These are phyloP conservation scores for Apistogramma diplotaenia DNA, from an alignment of 2,113 vertebrate species.

Conservation along the genomic window DNA sequence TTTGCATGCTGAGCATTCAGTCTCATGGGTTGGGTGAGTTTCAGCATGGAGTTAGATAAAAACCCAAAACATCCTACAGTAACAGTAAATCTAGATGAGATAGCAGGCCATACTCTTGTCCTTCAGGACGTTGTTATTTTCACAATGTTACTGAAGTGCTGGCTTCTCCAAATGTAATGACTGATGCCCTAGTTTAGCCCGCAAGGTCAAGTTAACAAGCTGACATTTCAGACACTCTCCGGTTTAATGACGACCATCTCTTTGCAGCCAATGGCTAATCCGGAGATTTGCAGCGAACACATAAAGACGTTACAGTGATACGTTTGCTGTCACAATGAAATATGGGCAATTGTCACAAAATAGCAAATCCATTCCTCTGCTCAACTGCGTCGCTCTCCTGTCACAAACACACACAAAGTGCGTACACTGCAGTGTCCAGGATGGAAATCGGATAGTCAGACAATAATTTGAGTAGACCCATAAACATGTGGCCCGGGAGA, in stretches of 20 bases:
- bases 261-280: slow-evolving; percentile 30
- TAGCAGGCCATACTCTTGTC: neutral
- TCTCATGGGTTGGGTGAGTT: too few relatives aligned
- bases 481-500: slow-evolving; percentile 61
- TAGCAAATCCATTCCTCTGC: slow-evolving; percentile 29
- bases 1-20: slow-evolving; percentile 42
- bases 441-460: slow-evolving; percentile 32
- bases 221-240: slow-evolving; percentile 17
- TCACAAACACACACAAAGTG: neutral
- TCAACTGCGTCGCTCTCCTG: neutral
- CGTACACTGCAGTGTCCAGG: neutral
- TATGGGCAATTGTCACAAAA: slow-evolving; percentile 36
- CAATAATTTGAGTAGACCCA: slow-evolving; percentile 41
- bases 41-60: neutral
- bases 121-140: neutral
- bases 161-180: slow-evolving; percentile 1
- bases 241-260: slow-evolving; percentile 8
- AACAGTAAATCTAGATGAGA: neutral
- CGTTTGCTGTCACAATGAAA: slow-evolving; percentile 51
- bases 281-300: slow-evolving; percentile 36
- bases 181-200: slow-evolving; percentile 12
- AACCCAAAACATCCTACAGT: neutral
- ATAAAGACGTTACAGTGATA: slow-evolving; percentile 45
- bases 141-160: neutral
- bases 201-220: slow-evolving; percentile 32